Conservation (phyloP, 2,113 vertebrate species). For the Pontoporia blainvillei region DNA sequence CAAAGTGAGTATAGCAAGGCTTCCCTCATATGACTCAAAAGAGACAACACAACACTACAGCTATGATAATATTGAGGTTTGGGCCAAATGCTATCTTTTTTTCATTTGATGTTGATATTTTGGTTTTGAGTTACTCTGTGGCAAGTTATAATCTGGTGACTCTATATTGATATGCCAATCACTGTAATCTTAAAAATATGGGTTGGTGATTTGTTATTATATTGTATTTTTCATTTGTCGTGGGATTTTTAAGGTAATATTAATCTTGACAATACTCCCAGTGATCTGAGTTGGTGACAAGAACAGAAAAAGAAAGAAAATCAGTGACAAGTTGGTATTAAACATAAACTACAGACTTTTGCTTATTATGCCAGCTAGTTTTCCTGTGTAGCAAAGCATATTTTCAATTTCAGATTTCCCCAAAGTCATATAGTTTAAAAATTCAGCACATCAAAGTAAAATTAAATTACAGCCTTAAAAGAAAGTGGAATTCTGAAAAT, state of each 20-base stretch:
- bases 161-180: neutral
- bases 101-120: conserved; percentile 18
- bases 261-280: neutral
- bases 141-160: neutral
- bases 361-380: neutral
- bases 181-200: conserved; percentile 19
- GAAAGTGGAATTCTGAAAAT: conserved; percentile 47
- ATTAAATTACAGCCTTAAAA: neutral
- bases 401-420: conserved; percentile 32
- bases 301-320: conserved; percentile 11
- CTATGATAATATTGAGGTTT: neutral
- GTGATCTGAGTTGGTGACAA: neutral
- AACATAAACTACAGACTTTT: conserved; percentile 19
- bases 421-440: conserved; percentile 24
- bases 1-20: conserved; percentile 53
- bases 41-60: neutral
- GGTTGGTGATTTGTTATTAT: neutral
- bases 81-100: neutral
- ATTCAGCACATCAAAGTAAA: conserved; percentile 24
- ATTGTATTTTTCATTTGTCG: neutral
- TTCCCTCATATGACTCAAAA: neutral
- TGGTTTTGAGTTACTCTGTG: neutral
- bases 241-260: neutral
- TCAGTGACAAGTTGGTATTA: neutral
- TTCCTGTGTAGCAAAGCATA: neutral